Conservation (phyloP, 2,888 invertebrate genomes). For the Pyrgus malvae region DNA sequence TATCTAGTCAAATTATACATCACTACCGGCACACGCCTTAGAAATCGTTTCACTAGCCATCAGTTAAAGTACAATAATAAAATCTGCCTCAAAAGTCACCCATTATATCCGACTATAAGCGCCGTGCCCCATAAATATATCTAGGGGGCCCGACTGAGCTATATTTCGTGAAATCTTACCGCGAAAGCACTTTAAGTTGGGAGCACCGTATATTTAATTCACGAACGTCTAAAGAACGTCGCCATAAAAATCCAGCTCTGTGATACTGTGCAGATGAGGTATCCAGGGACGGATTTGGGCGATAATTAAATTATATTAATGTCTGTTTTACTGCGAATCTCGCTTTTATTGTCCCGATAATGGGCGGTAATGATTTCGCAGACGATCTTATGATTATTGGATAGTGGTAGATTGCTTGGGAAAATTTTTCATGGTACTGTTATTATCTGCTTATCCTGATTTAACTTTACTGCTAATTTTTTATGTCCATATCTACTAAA, state of each 20-base stretch:
- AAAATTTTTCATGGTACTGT: slow-evolving; percentile 9
- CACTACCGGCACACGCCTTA: too few species aligned
- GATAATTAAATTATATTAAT: slow-evolving; percentile 74
- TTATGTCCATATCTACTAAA: too few species aligned
- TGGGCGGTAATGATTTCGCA: slow-evolving; percentile 66
- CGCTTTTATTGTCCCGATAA: slow-evolving; percentile 68
- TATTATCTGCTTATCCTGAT: too few species aligned
- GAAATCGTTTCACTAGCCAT: background rate
- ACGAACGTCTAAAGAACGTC: slow-evolving; percentile 71
- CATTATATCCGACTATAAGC: background rate
- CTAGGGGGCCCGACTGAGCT: slow-evolving; percentile 38
- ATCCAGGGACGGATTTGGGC: slow-evolving; percentile 66
- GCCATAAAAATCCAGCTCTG: slow-evolving; percentile 76
- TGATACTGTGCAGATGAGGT: slow-evolving; percentile 80
- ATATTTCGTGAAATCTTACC: slow-evolving; percentile 78
- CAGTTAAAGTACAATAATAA: background rate
- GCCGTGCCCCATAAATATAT: slow-evolving; percentile 15
- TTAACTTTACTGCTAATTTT: too few species aligned
- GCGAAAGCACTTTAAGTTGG: slow-evolving; percentile 74
- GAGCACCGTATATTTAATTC: slow-evolving; percentile 78
- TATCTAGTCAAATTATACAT: too few species aligned
- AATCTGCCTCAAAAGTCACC: background rate
- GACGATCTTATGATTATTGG: slow-evolving; percentile 43
- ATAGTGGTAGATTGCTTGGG: slow-evolving; percentile 3
- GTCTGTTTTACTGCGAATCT: slow-evolving; percentile 78